Conservation (phyloP, 2,888 invertebrate species). For the Vesta saturnalis region DNA sequence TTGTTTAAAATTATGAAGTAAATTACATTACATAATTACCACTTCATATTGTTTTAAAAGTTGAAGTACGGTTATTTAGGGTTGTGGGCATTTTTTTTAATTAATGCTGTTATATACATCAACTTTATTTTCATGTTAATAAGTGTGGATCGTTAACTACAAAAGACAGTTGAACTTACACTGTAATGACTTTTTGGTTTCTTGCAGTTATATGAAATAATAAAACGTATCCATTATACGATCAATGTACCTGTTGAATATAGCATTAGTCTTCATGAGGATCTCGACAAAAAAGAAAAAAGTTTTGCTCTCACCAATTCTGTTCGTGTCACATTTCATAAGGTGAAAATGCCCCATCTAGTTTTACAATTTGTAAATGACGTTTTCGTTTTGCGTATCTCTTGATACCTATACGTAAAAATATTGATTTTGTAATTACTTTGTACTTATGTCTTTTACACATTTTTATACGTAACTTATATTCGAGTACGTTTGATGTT, state of each 20-base stretch:
- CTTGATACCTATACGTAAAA: background rate
- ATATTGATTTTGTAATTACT: background rate
- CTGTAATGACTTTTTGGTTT: background rate
- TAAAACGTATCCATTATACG: conserved; percentile 3
- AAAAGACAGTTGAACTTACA: too few relatives aligned
- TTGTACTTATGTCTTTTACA: background rate
- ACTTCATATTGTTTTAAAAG: background rate
- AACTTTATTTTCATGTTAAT: too few relatives aligned
- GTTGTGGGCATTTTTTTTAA: too few relatives aligned
- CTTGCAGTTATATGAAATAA: background rate
- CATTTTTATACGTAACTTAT: too few relatives aligned
- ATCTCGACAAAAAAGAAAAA: background rate
- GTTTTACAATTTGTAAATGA: too few relatives aligned
- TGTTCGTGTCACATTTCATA: background rate
- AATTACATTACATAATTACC: background rate
- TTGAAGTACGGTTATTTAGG: too few relatives aligned
- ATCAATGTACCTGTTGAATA: conserved; percentile 9
- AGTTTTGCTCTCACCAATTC: background rate
- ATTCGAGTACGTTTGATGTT: too few relatives aligned
- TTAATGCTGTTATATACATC: too few relatives aligned
- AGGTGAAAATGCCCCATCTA: background rate
- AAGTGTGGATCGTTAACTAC: too few relatives aligned
- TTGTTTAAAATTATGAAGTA: background rate
- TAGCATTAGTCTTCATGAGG: conserved; percentile 7
- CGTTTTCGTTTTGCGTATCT: background rate